Base-by-base conservation (phyloP, 2,113 vertebrate genomes). In the Echinops telfairi region DNA sequence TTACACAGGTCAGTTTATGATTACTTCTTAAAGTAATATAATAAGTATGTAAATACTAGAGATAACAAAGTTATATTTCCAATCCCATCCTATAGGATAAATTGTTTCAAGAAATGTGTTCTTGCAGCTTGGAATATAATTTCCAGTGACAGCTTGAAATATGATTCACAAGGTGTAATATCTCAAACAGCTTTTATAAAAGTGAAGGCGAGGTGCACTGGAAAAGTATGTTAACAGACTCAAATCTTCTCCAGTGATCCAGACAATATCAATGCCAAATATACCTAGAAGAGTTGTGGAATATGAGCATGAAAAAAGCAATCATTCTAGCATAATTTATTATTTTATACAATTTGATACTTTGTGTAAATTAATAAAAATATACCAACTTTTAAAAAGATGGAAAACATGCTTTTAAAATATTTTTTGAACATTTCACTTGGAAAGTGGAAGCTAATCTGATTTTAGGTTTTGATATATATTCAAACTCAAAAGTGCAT, bases 61-160 rank as follows among this genome's bases (percentile, higher is more conserved):
- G 47, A 53, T 53, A 53, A 73, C n/a, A 53, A 27, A 83, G 17
- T 83, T 4, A 3, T 70, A 22, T 27, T 93, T 93, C 31, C 43
- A 58, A 6, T 38, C 1, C 1, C 82, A 4, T 80, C 25, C 23
- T 57, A 31, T 31, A 70, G 38, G 17, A 84, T 84, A 47, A 83
- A 88, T 91, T 93, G 58, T 89, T 87, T 95, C 64, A 85, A 88
- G 31, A 95, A 95, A 76, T 16, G 15, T 23, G 4, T 86, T 81
- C 68, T 93, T 79, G 60, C 3, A 66, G 70, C 8, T 91, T 89
- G 31, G 17, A 90, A 91, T 76, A 76, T 77, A 87, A 93, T 79
- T 60, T 93, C 76, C 57, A 89, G 80, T 85, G 92, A 94, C 85
- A 89, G 31, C 36, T 89, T 89, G 27, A 96, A 87, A 91, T 92